Evolutionary conservation across 2,888 invertebrate genomes (phyloP).

Genomic region (Ormyrus pomaceus): DNA sequence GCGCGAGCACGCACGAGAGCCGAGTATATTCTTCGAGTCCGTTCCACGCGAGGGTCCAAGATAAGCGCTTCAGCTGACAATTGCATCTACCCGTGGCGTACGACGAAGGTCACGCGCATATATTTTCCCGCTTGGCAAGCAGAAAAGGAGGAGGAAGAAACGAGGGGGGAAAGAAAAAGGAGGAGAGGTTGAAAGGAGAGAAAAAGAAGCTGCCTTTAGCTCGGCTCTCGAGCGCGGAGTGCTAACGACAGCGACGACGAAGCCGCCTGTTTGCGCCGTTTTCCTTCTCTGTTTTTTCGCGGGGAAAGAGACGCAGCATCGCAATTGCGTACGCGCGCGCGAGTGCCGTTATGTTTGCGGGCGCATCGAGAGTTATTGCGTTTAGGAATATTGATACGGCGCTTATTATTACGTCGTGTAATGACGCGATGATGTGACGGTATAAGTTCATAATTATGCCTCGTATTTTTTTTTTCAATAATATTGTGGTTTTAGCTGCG

Average conservation of each 20-base stretch:
- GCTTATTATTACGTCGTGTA: constrained; percentile 7
- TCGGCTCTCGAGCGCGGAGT: too few species aligned
- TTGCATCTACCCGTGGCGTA: constrained; percentile 26
- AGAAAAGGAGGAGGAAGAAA: neutral
- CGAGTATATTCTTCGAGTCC: neutral
- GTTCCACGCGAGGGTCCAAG: constrained; percentile 46
- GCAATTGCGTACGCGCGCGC: constrained; percentile 20
- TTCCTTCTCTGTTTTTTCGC: neutral
- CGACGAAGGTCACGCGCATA: constrained; percentile 45
- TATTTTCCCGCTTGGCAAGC: neutral
- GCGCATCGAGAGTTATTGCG: constrained; percentile 21
- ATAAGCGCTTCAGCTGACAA: constrained; percentile 51
- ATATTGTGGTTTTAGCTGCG: too few species aligned
- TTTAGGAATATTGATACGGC: neutral
- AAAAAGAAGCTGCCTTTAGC: constrained; percentile 2
- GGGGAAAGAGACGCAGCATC: constrained; percentile 8
- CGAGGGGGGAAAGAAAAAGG: neutral
- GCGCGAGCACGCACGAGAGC: neutral
- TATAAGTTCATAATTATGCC: constrained; percentile 34
- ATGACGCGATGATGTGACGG: constrained; percentile 28
- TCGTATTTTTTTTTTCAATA: neutral
- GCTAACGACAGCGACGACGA: neutral
- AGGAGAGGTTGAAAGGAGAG: neutral
- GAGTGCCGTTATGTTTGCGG: constrained; percentile 37
- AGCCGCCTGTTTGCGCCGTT: constrained; percentile 18